These are phyloP conservation scores for Tachuris rubrigastra DNA, from an alignment of 2,113 vertebrate species.

Conservation along the genomic window DNA sequence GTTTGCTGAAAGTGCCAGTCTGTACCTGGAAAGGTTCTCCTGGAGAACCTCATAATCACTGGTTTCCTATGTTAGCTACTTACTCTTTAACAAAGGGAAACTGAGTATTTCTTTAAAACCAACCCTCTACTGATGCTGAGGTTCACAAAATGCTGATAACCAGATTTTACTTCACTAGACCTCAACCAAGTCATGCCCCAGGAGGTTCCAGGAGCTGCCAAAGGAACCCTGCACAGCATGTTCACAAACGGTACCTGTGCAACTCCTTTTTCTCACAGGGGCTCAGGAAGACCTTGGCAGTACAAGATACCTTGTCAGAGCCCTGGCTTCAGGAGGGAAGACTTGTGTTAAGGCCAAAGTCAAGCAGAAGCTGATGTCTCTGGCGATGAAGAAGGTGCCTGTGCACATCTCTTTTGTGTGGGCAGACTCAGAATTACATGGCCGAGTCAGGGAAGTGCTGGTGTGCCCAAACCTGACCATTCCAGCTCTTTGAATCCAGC, in stretches of 20 bases:
- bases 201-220: background rate
- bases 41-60: background rate
- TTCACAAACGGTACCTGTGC: background rate
- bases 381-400: background rate
- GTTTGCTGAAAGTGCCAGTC: background rate
- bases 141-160: background rate
- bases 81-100: background rate
- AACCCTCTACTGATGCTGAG: background rate
- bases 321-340: background rate
- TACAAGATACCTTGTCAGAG: background rate
- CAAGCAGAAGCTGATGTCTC: background rate
- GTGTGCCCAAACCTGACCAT: background rate
- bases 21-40: background rate
- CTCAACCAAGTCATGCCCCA: background rate
- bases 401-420: background rate
- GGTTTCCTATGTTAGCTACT: background rate
- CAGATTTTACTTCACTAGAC: background rate
- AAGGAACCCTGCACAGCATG: background rate
- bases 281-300: background rate
- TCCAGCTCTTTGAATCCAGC: background rate
- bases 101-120: background rate
- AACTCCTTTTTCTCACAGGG: background rate
- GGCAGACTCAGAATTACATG: background rate
- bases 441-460: background rate
- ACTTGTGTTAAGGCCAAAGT: background rate